Conservation (phyloP, 2,113 vertebrate species). For the Strigops habroptila region DNA sequence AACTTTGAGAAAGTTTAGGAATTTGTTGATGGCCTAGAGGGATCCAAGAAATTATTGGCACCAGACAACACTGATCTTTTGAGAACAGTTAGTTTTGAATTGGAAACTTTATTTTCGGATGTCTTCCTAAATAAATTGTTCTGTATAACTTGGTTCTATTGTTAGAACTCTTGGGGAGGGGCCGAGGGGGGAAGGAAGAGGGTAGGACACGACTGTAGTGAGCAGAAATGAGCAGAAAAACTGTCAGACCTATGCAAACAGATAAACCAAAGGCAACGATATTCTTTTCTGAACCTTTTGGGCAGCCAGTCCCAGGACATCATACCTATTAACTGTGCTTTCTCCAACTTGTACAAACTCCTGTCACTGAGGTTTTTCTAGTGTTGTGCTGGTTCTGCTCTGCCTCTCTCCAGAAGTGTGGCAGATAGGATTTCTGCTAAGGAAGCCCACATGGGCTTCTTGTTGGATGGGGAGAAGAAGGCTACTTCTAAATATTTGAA, state of each 20-base stretch:
- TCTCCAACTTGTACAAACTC: background rate
- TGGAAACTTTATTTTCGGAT: background rate
- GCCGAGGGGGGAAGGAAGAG: background rate
- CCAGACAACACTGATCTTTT: background rate
- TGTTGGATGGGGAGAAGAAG: background rate
- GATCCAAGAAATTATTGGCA: background rate
- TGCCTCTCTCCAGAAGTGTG: background rate
- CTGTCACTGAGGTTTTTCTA: background rate
- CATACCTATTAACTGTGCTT: background rate
- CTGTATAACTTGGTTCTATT: background rate
- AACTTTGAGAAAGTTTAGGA: background rate
- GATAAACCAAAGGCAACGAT: background rate
- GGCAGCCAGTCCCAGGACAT: background rate
- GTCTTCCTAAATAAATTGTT: background rate
- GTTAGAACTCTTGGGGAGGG: background rate
- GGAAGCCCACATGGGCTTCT: background rate
- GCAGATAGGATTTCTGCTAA: background rate
- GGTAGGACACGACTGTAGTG: accelerated
- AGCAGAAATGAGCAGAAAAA: background rate
- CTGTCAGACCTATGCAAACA: background rate
- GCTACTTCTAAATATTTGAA: constrained; percentile 43
- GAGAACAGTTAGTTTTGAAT: background rate
- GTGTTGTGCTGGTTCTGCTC: background rate
- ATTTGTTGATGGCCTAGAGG: background rate
- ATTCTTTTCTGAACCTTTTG: background rate